phyloP scores from a whole-genome alignment of 2,113 vertebrate species.

The Pheucticus melanocephalus region DNA sequence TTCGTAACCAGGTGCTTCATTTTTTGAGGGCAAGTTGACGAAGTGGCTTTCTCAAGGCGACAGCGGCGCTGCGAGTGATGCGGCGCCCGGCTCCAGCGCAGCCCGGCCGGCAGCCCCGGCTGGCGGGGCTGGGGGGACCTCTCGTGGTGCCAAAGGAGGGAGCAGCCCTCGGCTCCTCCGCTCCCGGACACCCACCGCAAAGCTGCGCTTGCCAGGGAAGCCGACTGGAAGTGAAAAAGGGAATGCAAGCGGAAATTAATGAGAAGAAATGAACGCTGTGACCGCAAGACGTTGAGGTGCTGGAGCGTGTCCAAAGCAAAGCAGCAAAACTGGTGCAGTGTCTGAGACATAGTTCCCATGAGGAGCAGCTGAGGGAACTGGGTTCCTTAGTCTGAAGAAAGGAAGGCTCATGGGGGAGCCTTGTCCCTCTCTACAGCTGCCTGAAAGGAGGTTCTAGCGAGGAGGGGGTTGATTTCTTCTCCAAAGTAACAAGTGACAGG shows the following conservation, averaged over 20 bases:
- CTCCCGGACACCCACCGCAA: rapidly evolving
- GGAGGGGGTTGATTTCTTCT: background rate
- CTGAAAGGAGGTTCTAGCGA: background rate
- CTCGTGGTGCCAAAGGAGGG: background rate
- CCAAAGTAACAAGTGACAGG: background rate
- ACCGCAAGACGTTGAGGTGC: background rate
- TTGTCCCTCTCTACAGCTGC: background rate
- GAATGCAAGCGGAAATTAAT: rapidly evolving
- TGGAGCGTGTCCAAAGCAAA: background rate
- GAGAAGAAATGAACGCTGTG: background rate
- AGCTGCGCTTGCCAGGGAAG: background rate
- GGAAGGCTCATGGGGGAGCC: too few relatives aligned
- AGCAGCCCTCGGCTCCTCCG: background rate
- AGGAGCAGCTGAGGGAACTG: background rate
- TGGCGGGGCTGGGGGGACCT: background rate
- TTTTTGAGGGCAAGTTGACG: rapidly evolving
- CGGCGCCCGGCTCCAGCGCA: background rate
- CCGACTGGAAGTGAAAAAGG: rapidly evolving
- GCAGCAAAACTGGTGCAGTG: background rate
- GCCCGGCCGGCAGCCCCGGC: background rate
- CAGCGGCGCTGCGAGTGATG: rapidly evolving
- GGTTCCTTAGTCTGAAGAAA: background rate
- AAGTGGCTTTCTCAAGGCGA: rapidly evolving
- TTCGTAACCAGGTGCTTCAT: background rate
- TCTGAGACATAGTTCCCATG: rapidly evolving